Evolutionary conservation across 2,113 vertebrate species (phyloP).

Genomic region (Acrocephalus arundinaceus): DNA sequence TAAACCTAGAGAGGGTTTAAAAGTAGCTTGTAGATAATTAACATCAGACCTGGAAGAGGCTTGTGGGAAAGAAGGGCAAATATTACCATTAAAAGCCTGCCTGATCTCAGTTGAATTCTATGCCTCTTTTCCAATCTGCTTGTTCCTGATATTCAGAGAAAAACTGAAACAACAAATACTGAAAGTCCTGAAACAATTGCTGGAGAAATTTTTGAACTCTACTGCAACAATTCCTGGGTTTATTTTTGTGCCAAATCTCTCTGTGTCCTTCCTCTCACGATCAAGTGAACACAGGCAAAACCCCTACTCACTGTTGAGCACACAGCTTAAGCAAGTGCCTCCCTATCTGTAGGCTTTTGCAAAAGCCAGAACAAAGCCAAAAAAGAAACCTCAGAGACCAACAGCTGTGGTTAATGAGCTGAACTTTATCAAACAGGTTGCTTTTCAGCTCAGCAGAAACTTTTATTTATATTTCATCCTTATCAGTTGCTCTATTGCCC

Average conservation of each 20-base stretch:
- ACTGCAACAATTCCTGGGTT: not conserved
- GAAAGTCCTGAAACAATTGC: not conserved
- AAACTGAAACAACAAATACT: not conserved
- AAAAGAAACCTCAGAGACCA: not conserved
- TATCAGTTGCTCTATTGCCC: not conserved
- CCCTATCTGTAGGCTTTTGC: not conserved
- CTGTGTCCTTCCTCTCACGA: not conserved
- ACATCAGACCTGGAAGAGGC: not conserved
- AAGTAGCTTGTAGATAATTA: conserved; percentile 7
- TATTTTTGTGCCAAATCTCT: not conserved
- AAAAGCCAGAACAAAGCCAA: not conserved
- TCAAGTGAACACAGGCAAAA: fast-evolving
- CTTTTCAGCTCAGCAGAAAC: not conserved
- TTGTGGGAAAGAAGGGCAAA: not conserved
- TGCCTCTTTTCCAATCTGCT: not conserved
- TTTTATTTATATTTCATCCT: not conserved
- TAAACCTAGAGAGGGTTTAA: conserved; percentile 37
- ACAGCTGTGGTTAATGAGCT: not conserved
- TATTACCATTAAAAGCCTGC: not conserved
- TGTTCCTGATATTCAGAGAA: not conserved
- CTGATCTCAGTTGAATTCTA: not conserved
- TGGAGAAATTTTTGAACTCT: not conserved
- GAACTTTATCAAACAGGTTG: not conserved
- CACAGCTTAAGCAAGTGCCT: not conserved
- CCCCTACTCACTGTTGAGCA: not conserved